Base-by-base conservation (phyloP, 2,888 invertebrate genomes). In the Trypoxylon attenuatum region DNA sequence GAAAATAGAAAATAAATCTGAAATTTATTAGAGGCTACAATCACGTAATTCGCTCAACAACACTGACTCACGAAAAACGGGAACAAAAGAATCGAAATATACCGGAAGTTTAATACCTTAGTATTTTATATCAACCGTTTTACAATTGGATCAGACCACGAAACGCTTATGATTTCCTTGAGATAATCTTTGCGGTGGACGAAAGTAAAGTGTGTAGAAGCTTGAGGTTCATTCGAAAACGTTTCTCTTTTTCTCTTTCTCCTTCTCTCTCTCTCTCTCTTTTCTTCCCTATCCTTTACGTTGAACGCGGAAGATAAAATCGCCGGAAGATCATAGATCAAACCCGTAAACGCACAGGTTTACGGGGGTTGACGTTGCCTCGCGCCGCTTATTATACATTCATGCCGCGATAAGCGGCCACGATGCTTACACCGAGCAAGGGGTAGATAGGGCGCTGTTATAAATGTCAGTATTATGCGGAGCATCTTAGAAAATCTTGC, bases 391-490 rank as follows among this genome's bases (percentile, higher is more conserved):
- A 86, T 86, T 86, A 86, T 86, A 85, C 85, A 86, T 86, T 85
- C 86, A 81, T 75, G 76, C 52, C 72, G 74, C 80, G 79, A 82
- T 79, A 80, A 77, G 77, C 73, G 73, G 61, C 45, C 81, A 72
- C 73, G 82, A 80, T 80, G 76, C 75, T 78, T 79, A 81, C 80
- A 78, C 77, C 52, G 54, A 77, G 79, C 77, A 82, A 84, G 83
- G 85, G 86, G 86, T 86, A 86, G 86, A 86, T 86, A 86, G 80
- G 84, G 79, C 82, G 79, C 80, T 77, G 82, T 86, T 85, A 86
- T 84, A 86, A 86, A 86, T 86, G 86, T 83, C 82, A 78, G 85
- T 83, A 86, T 86, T 86, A 86, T 86, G 79, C 86, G 79, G 73
- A 76, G 76, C 80, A 81, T 82, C 81, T 78, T 64, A 52, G 50